Conservation (phyloP, 1,140 invertebrate genomes). For the Danaus plexippus region DNA sequence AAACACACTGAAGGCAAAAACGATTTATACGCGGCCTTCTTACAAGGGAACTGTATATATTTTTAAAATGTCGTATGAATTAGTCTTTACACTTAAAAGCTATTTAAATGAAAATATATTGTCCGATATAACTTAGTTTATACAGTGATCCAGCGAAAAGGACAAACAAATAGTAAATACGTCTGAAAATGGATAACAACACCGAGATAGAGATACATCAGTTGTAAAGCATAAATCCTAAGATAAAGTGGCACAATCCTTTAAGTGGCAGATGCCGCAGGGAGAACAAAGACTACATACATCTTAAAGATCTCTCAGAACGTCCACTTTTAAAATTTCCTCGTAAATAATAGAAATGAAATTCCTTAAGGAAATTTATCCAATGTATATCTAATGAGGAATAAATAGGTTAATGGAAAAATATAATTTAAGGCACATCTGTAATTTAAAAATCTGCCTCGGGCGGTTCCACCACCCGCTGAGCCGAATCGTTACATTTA, state of each 20-base stretch:
- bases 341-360: constrained; percentile 19
- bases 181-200: too few species aligned
- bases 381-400: constrained; percentile 40
- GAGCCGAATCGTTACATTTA: constrained; percentile 13
- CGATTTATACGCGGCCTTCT: constrained; percentile 53
- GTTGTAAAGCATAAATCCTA: constrained; percentile 13
- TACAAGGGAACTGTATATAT: constrained; percentile 38
- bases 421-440: constrained; percentile 21
- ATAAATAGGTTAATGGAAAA: constrained; percentile 31
- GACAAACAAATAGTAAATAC: too few species aligned
- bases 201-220: too few species aligned
- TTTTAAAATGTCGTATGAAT: constrained; percentile 42
- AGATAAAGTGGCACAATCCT: constrained; percentile 58
- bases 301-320: constrained; percentile 23
- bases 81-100: constrained; percentile 12
- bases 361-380: constrained; percentile 27
- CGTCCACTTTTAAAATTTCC: constrained; percentile 31
- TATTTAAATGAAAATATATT: too few species aligned
- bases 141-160: too few species aligned
- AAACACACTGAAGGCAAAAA: constrained; percentile 53
- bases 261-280: constrained; percentile 54
- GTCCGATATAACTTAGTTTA: too few species aligned
- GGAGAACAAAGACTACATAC: constrained; percentile 36
- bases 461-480: constrained; percentile 19
- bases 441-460: constrained; percentile 27